Evolutionary conservation across 2,888 invertebrate species (phyloP).

Genomic region (Masnerella sp.): DNA sequence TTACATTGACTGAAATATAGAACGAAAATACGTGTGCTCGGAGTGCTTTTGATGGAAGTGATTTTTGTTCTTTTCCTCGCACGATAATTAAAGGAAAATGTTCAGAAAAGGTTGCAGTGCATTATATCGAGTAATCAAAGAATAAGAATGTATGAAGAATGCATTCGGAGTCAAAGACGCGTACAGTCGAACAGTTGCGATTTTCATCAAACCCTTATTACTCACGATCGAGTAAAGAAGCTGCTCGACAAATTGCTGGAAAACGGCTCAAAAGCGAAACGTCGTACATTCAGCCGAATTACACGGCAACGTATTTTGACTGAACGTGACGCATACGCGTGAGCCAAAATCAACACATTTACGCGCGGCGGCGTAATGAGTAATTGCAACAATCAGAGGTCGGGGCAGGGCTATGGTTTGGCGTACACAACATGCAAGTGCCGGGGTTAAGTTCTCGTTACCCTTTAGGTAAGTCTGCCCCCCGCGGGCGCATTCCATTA

Average conservation of each 20-base stretch:
- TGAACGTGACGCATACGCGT: constrained; percentile 14
- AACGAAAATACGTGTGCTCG: no score
- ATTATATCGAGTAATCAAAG: no score
- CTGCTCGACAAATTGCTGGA: constrained; percentile 7
- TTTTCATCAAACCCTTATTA: not conserved
- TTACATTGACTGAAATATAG: no score
- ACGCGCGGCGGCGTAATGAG: constrained; percentile 38
- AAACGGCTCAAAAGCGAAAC: not conserved
- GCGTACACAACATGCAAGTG: constrained; percentile 45
- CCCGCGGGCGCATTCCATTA: constrained; percentile 52
- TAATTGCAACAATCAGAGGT: constrained; percentile 61
- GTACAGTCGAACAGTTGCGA: no score
- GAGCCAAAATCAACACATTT: constrained; percentile 33
- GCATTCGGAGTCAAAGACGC: no score
- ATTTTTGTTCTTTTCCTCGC: no score
- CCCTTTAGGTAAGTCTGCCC: constrained; percentile 28
- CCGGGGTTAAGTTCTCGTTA: constrained; percentile 35
- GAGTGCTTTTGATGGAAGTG: no score
- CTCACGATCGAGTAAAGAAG: not conserved
- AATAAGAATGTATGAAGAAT: no score
- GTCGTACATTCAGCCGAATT: constrained; percentile 22
- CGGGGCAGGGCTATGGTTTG: constrained; percentile 28
- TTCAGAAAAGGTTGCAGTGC: no score
- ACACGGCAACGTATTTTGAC: constrained; percentile 15
- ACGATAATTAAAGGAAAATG: no score